Base-by-base conservation (phyloP, 2,113 vertebrate genomes). In the Dasyprocta punctata region DNA sequence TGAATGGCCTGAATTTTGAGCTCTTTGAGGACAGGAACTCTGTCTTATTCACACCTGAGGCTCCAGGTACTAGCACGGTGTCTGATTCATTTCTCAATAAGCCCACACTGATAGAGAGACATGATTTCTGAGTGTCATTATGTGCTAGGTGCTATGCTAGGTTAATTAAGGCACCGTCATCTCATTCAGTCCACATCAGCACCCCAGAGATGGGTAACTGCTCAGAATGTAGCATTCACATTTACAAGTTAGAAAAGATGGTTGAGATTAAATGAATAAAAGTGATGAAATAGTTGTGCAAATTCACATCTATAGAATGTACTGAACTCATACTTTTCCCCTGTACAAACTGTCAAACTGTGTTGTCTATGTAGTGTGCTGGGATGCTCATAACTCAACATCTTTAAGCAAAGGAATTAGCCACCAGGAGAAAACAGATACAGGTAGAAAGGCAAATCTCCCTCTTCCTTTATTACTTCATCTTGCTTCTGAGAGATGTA, bases 401-500 rank as follows among this genome's bases (percentile, higher is more conserved):
- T 7, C 44, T 30, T 14, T 10, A 84, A 65, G 33, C 26, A 92
- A 60, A 89, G 28, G 11, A 75, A 56, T 80, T 65, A 22, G 9
- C 60, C 52, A 81, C 9, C 61, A 33, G 49, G 17, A 84, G 7
- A 84, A 63, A 92, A 73, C 52, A 61, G 16, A 75, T 14, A 8
- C 28, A 36, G 17, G 11, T 41, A 54, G 47, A 49, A 38, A 60
- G 14, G 61, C 26, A 81, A 49, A 95, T 52, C 41, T 41, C 38
- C 63, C 17, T 17, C 19, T 30, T 77, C 28, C 38, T 54, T 88
- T 56, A 71, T 54, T 77, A 20, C 7, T 38, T 87, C 24, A 86
- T 84, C 71, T 71, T 33, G 24, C 63, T 78, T 97, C 75, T 92
- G n/a, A 92, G 33, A 86, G 28, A 92, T 9, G 86, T 9, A 82